These are phyloP conservation scores for Blastobasis adustella DNA, from an alignment of 2,888 invertebrate genomes.

Conservation along the genomic window DNA sequence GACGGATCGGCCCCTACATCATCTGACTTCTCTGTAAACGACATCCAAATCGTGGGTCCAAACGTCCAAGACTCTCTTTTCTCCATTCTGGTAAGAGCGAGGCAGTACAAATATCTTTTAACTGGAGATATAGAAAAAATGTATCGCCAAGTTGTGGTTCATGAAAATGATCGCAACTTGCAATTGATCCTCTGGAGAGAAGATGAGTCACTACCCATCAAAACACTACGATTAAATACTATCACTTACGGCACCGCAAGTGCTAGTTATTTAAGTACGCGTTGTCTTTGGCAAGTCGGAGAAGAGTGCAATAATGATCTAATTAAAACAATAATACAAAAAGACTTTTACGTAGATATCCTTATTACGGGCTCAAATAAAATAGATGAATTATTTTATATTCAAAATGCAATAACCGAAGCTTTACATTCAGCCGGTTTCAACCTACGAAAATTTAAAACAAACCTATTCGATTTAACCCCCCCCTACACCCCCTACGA, in stretches of 20 bases:
- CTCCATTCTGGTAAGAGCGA: no score
- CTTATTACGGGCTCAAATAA: slow-evolving; percentile 3
- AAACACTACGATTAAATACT: not conserved
- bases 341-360: slow-evolving; percentile 1
- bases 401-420: not conserved
- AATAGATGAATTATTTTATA: not conserved
- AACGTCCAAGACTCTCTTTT: no score
- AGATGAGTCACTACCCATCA: not conserved
- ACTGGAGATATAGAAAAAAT: not conserved
- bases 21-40: slow-evolving; percentile 4
- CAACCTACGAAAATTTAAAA: not conserved
- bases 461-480: not conserved
- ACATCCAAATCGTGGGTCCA: slow-evolving; percentile 9
- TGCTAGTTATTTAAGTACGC: not conserved
- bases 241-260: not conserved
- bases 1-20: slow-evolving; percentile 1
- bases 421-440: not conserved
- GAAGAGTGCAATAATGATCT: not conserved
- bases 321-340: not conserved
- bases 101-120: not conserved
- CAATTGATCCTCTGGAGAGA: not conserved
- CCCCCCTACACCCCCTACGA: no score
- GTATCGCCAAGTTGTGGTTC: not conserved
- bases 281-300: not conserved
- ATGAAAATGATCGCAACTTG: not conserved